Percentiles rank a stretch among this genome's conserved stretches.
These are phyloP conservation scores for Ommatoiulus sabulosus DNA, from an alignment of 2,888 invertebrate genomes.

Conservation along the genomic window DNA sequence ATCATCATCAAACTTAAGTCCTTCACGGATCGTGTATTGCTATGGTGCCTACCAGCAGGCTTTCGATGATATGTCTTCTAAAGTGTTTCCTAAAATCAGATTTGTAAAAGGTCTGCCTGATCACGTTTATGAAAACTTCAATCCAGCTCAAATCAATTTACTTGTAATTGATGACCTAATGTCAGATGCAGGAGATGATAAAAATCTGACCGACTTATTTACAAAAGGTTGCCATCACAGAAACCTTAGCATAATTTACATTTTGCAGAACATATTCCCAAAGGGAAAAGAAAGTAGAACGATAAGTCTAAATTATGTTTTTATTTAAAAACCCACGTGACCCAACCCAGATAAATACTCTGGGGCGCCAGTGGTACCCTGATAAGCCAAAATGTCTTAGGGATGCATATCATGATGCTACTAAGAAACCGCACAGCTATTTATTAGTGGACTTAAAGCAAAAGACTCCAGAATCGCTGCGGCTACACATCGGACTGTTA, in stretches of 20 bases:
- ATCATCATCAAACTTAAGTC: too few relatives aligned
- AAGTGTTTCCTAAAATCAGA: not conserved
- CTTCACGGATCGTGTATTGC: not conserved
- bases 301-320: not conserved
- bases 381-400: not conserved
- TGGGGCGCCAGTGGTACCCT: not conserved
- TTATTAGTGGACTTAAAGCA: slow-evolving; percentile 44
- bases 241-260: not conserved
- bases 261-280: not conserved
- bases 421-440: not conserved
- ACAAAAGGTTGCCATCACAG: not conserved
- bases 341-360: not conserved
- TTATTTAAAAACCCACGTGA: not conserved
- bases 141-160: not conserved
- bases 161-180: not conserved
- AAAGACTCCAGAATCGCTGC: not conserved
- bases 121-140: not conserved
- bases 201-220: not conserved
- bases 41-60: not conserved
- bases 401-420: not conserved
- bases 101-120: not conserved
- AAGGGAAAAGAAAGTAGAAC: not conserved
- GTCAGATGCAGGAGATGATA: not conserved
- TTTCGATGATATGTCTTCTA: not conserved
- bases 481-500: not conserved